These are phyloP conservation scores for Papilio demoleus DNA, from an alignment of 2,888 invertebrate genomes.

Conservation along the genomic window DNA sequence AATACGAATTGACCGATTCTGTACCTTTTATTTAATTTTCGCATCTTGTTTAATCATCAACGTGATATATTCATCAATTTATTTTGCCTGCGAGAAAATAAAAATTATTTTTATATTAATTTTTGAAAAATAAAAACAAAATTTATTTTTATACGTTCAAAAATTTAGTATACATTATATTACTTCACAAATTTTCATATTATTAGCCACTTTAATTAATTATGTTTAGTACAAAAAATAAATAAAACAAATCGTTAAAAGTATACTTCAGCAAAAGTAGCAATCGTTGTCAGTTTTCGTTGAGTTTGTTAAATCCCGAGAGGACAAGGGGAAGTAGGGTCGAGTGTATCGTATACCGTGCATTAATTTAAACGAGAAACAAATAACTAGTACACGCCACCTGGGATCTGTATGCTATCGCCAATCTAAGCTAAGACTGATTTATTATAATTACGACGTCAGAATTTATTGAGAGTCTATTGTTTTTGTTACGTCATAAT, in stretches of 20 bases:
- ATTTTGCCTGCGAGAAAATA: background rate
- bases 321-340: background rate
- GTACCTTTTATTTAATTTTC: conserved; percentile 18
- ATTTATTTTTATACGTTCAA: no score
- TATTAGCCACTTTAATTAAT: background rate
- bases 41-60: conserved; percentile 6
- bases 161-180: no score
- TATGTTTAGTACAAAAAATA: background rate
- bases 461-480: background rate
- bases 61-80: background rate
- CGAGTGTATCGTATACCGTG: background rate
- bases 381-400: background rate
- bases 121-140: no score
- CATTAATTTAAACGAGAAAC: conserved; percentile 7
- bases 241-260: background rate
- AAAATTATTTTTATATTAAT: background rate
- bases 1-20: conserved; percentile 7
- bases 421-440: background rate
- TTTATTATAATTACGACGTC: background rate
- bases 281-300: background rate
- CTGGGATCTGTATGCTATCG: background rate
- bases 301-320: background rate
- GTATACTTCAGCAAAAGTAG: background rate
- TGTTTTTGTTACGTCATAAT: background rate
- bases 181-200: no score